A percentile compares a stretch with the other conserved stretches of the same genome.
Conservation (phyloP, 2,113 vertebrate genomes). For the Budorcas taxicolor region DNA sequence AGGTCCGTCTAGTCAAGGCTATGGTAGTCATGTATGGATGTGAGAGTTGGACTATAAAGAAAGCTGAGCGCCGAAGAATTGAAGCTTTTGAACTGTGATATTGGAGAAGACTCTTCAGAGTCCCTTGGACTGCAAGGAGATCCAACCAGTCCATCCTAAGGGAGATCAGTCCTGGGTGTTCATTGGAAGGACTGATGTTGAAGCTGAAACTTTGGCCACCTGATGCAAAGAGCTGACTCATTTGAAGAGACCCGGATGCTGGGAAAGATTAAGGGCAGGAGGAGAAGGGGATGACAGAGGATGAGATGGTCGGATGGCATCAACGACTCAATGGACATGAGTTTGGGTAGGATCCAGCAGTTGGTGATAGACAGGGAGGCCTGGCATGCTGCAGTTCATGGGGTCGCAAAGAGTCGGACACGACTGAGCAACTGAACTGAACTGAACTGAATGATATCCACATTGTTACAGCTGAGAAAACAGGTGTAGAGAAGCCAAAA, state of each 20-base stretch:
- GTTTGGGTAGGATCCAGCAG: not conserved
- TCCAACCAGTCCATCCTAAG: not conserved
- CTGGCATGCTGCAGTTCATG: not conserved
- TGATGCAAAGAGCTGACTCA: not conserved
- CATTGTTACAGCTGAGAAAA: not conserved
- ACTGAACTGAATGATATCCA: not conserved
- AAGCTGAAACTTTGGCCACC: not conserved
- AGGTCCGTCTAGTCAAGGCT: not conserved
- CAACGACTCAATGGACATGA: not conserved
- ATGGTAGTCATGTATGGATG: not conserved
- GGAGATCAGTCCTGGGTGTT: not conserved
- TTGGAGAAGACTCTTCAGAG: not conserved
- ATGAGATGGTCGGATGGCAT: not conserved
- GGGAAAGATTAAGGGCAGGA: not conserved
- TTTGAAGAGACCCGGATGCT: not conserved
- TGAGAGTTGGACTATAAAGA: not conserved
- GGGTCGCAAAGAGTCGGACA: rapidly evolving
- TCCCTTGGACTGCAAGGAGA: not conserved
- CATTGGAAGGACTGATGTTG: not conserved
- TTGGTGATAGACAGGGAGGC: not conserved
- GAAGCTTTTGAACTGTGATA: not conserved
- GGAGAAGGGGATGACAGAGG: not conserved
- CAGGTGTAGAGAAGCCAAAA: not conserved
- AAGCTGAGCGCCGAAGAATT: not conserved
- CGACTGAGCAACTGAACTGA: rapidly evolving